Evolutionary conservation across 2,797 vertebrate genomes (phyloP).

Genomic region (Anabacerthia variegaticeps): DNA sequence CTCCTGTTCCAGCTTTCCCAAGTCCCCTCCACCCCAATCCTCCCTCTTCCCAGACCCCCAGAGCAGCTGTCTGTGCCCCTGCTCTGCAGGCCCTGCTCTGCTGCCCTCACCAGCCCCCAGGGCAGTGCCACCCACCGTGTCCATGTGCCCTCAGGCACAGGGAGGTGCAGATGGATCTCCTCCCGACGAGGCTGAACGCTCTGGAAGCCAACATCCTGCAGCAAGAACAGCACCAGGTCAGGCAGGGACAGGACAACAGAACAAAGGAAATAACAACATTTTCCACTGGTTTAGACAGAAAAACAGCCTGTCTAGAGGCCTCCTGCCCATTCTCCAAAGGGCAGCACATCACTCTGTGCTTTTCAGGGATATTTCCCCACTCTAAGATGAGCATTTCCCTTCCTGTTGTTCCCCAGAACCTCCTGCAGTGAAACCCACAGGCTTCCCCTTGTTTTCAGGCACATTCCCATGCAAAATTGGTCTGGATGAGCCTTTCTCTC

Average conservation of each 20-base stretch:
- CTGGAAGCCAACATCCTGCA: conserved; percentile 90
- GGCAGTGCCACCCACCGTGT: conserved; percentile 80
- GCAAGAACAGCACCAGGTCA: not conserved
- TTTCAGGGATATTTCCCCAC: not conserved
- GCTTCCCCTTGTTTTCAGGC: not conserved
- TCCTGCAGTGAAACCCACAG: not conserved
- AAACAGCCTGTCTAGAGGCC: rapidly evolving
- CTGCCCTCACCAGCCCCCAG: rapidly evolving
- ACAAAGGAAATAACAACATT: rapidly evolving
- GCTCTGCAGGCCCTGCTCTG: not conserved
- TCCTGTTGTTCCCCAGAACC: rapidly evolving
- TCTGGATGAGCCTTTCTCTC: not conserved
- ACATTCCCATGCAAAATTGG: not conserved
- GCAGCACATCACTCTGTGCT: not conserved
- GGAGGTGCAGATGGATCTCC: conserved; percentile 88
- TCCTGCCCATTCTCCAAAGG: rapidly evolving
- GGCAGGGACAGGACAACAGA: not conserved
- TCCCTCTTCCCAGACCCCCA: not conserved
- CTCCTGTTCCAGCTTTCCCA: not conserved
- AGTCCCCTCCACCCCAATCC: rapidly evolving
- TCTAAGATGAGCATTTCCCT: no score
- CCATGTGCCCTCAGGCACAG: conserved; percentile 87
- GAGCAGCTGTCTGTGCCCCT: not conserved
- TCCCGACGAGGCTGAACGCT: conserved; percentile 84
- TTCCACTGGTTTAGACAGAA: rapidly evolving